Evolutionary conservation across 1,140 invertebrate species (phyloP).

Genomic region (Panagrolaimus sp.): DNA sequence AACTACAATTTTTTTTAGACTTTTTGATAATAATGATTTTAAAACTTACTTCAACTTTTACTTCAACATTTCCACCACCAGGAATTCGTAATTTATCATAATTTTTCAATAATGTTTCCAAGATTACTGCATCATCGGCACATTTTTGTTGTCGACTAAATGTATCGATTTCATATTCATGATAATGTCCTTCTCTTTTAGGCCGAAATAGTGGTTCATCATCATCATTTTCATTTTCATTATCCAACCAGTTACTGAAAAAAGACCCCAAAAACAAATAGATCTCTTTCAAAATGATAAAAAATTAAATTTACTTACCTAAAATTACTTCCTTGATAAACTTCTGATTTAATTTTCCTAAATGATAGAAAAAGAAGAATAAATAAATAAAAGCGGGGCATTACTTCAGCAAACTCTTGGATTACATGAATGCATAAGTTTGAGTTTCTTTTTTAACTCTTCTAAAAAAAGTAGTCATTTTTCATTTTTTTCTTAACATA

Average conservation of each 20-base stretch:
- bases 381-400: too few species aligned
- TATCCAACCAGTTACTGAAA: neutral
- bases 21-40: neutral
- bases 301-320: neutral
- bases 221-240: neutral
- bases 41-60: slow-evolving; percentile 49
- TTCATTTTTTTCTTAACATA: too few species aligned
- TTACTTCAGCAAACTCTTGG: too few species aligned
- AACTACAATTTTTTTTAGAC: slow-evolving; percentile 40
- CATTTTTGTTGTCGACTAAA: slow-evolving; percentile 16
- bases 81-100: slow-evolving; percentile 54
- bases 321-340: neutral
- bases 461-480: too few species aligned
- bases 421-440: too few species aligned
- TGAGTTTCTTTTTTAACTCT: too few species aligned
- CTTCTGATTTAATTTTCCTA: too few species aligned
- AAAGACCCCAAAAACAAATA: neutral
- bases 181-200: neutral
- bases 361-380: too few species aligned
- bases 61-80: slow-evolving; percentile 50
- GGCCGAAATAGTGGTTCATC: neutral
- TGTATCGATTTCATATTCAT: neutral
- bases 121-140: slow-evolving; percentile 41
- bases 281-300: too few species aligned
- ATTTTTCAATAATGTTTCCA: slow-evolving; percentile 34